Percentiles rank a stretch among this genome's conserved stretches.
These are phyloP conservation scores for Rhagonycha lutea DNA, from an alignment of 2,888 invertebrate genomes.

Conservation along the genomic window DNA sequence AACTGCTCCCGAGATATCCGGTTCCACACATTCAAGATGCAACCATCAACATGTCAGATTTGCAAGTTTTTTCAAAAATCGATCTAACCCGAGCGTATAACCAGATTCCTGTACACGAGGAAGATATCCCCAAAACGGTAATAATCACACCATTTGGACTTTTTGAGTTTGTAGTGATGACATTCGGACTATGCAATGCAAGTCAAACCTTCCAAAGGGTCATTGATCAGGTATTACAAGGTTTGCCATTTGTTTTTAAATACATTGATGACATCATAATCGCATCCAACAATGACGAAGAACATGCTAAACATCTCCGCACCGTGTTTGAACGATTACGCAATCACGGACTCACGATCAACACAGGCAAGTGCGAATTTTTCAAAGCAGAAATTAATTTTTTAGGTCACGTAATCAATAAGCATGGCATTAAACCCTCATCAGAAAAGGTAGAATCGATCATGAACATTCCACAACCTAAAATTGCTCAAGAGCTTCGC, in stretches of 20 bases:
- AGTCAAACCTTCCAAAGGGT: not conserved
- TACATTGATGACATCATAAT: not conserved
- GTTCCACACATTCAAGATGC: slow-evolving; percentile 39
- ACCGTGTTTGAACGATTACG: not conserved
- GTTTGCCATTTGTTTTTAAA: not conserved
- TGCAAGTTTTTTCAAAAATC: not conserved
- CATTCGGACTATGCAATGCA: not conserved
- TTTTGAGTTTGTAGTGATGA: not conserved
- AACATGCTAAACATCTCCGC: not conserved
- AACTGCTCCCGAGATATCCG: slow-evolving; percentile 41
- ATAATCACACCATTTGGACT: not conserved
- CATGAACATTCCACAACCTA: not conserved
- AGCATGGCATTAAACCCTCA: not conserved
- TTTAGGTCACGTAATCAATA: not conserved
- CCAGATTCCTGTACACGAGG: too few relatives aligned
- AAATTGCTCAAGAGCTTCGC: not conserved
- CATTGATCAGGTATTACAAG: not conserved
- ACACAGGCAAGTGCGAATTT: not conserved
- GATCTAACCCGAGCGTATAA: not conserved
- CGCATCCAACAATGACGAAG: not conserved
- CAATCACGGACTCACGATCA: not conserved
- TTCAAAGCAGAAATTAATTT: not conserved
- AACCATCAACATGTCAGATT: not conserved
- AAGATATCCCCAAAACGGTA: slow-evolving; percentile 8
- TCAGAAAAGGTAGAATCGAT: not conserved